Base-by-base conservation (phyloP, 2,888 invertebrate genomes). In the Melanchra persicariae region DNA sequence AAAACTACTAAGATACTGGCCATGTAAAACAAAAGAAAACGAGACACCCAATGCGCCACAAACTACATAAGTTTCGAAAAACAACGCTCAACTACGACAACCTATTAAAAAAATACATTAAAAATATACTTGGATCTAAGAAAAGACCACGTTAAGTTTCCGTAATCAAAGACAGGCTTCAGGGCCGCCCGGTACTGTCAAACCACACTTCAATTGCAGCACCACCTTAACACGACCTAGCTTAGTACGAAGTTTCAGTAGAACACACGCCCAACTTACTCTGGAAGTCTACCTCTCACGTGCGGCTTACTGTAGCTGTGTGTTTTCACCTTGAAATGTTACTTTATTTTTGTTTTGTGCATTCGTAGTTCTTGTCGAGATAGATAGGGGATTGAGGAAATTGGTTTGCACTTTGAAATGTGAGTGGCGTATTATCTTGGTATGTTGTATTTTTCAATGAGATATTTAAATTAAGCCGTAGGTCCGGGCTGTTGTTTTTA, bases 81-180 rank as follows among this genome's bases (percentile, higher is more conserved):
- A 34, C 10, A 60, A 26, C 7, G 19, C 37, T 8, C 12, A 2
- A 40, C 72, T 9, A 37, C 26, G 37, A n/a, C 22, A 52, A 54
- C n/a, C 30, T 51, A 45, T 37, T 45, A 51, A 62, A 78, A 71
- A 55, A 40, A 62, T 9, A n/a, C 17, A 19, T 43, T 52, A 12
- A 60, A 51, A 63, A 19, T 40, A 17, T 24, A 52, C 40, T 62
- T 66, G 77, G 10, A 83, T 80, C 84, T 81, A 83, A 81, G 77
- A 66, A 81, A 81, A 76, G 81, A 43, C 62, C n/a, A 68, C 30
- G 63, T 67, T 74, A 67, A 85, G 73, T 75, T 88, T 88, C 88
- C 88, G 89, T 89, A 89, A 85, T 86, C 83, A 82, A 88, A 87
- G 82, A 77, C 82, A 58, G 26, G 37, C 34, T 59, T 83, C 81